Conservation (phyloP, 2,113 vertebrate species). For the Sylvilagus bachmani region DNA sequence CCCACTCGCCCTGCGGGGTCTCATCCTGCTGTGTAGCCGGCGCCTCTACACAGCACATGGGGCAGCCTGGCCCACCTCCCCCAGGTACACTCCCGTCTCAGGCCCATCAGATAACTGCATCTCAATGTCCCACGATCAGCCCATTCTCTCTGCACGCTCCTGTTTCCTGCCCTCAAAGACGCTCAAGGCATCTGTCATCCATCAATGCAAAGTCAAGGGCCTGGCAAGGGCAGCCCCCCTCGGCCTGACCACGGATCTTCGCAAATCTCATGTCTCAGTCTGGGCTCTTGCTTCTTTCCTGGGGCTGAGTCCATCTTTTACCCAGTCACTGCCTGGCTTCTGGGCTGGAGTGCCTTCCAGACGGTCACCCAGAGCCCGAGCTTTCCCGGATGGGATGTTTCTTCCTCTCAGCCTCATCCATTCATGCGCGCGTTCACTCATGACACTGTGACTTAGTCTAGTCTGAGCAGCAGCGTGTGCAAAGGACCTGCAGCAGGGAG, state of each 20-base stretch:
- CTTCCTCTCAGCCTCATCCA: background rate
- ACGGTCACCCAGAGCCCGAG: background rate
- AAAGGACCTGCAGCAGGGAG: background rate
- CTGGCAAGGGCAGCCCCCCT: too few species aligned
- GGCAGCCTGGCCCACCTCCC: background rate
- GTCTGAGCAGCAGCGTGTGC: background rate
- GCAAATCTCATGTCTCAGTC: background rate
- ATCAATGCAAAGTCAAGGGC: background rate
- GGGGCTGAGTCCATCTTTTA: background rate
- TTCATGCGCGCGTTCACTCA: background rate
- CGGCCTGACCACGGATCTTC: background rate
- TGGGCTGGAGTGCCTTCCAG: background rate
- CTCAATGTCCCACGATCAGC: background rate
- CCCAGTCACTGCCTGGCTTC: background rate
- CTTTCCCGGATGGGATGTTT: background rate
- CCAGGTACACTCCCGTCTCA: background rate
- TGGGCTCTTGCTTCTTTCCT: background rate
- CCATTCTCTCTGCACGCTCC: background rate
- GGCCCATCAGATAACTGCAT: background rate
- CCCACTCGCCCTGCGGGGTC: background rate
- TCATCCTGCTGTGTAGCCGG: background rate
- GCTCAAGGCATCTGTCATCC: background rate
- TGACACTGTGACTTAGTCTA: background rate
- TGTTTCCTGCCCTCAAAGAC: background rate
- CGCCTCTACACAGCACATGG: background rate